Conservation (phyloP, 2,797 vertebrate species). For the Pampus argenteus region DNA sequence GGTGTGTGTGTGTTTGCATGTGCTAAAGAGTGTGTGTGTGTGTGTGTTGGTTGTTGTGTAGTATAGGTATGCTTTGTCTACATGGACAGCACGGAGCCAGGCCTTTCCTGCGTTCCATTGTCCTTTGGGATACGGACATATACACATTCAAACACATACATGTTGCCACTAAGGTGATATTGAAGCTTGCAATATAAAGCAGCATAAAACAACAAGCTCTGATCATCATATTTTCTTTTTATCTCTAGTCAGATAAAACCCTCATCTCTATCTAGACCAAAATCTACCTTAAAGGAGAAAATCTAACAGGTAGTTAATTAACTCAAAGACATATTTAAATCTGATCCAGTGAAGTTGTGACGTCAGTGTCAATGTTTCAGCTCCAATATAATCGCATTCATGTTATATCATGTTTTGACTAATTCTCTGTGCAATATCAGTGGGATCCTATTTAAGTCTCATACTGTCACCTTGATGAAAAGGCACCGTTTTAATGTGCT, state of each 20-base stretch:
- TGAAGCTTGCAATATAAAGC: not conserved
- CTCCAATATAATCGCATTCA: no score
- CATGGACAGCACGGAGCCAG: conserved; percentile 54
- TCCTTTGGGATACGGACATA: conserved; percentile 23
- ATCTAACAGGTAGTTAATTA: no score
- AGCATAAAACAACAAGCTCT: not conserved
- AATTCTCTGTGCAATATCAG: not conserved
- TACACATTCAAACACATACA: conserved; percentile 20
- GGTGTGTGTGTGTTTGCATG: conserved; percentile 34
- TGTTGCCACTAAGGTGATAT: not conserved
- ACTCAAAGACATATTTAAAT: not conserved
- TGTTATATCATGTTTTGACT: no score
- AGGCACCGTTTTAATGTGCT: not conserved
- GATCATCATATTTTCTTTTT: not conserved
- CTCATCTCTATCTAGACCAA: no score
- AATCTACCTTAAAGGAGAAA: not conserved
- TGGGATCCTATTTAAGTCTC: not conserved
- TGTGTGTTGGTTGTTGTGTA: conserved; percentile 24
- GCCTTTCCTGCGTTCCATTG: conserved; percentile 61
- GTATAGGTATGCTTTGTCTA: conserved; percentile 19
- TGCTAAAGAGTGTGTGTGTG: conserved; percentile 11
- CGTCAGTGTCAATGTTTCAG: not conserved
- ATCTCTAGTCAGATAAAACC: not conserved
- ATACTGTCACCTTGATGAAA: conserved; percentile 8
- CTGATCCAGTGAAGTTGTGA: not conserved